Percentiles rank a stretch among this genome's conserved stretches.
Conservation (phyloP, 2,797 vertebrate species). For the Falco columbarius region DNA sequence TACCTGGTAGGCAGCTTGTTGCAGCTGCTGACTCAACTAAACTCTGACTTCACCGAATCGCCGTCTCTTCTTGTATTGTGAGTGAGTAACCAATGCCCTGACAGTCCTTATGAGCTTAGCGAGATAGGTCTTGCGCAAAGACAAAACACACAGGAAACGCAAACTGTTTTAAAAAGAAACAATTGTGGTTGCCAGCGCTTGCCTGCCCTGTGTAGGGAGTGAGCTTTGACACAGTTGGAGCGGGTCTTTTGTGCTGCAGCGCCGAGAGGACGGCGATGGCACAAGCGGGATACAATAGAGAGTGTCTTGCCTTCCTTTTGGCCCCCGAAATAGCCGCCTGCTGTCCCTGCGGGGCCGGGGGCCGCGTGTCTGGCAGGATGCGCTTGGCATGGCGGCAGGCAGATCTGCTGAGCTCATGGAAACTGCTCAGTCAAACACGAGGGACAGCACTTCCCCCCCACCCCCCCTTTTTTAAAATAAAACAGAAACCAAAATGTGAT, state of each 20-base stretch:
- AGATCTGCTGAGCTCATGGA: constrained; percentile 57
- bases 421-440: neutral
- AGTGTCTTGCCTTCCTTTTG: neutral
- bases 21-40: neutral
- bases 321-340: rapidly evolving
- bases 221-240: rapidly evolving
- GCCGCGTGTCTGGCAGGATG: neutral
- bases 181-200: rapidly evolving
- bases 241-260: neutral
- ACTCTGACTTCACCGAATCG: neutral
- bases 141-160: neutral
- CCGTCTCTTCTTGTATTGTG: rapidly evolving
- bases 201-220: neutral
- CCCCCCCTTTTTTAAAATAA: neutral
- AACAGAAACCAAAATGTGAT: neutral
- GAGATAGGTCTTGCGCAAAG: neutral
- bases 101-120: neutral
- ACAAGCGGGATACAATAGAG: rapidly evolving
- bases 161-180: neutral
- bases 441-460: neutral
- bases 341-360: neutral
- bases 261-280: rapidly evolving
- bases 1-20: neutral
- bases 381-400: neutral
- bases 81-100: neutral